phyloP scores from a whole-genome alignment of 1,140 invertebrate species.

The Megathymus violae region DNA sequence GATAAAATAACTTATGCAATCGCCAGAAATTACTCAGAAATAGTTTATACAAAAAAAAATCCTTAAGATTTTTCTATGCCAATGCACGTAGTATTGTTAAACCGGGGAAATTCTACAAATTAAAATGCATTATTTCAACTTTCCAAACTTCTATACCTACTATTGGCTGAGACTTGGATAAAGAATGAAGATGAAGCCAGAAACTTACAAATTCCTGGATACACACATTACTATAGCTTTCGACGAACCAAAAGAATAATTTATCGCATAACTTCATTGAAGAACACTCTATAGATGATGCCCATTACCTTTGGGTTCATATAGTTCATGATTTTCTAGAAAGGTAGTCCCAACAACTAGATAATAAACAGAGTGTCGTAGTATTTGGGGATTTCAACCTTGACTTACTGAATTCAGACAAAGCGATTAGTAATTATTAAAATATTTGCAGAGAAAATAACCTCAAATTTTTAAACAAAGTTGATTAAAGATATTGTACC shows the following conservation, averaged over 20 bases:
- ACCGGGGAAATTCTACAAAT: constrained; percentile 36
- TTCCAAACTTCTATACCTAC: constrained; percentile 16
- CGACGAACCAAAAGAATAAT: constrained; percentile 31
- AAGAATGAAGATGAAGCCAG: constrained; percentile 12
- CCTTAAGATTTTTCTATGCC: constrained; percentile 34
- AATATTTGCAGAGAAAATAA: not conserved
- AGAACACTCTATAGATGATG: constrained; percentile 35
- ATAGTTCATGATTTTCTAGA: constrained; percentile 23
- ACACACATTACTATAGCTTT: constrained; percentile 40
- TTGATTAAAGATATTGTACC: not conserved
- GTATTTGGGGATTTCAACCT: not conserved
- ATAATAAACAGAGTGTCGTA: not conserved
- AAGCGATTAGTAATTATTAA: not conserved
- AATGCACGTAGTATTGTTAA: constrained; percentile 38
- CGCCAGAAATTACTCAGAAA: constrained; percentile 25
- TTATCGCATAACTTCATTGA: constrained; percentile 31
- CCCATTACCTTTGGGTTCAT: constrained; percentile 42
- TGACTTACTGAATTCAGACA: not conserved
- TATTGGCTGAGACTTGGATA: constrained; percentile 38
- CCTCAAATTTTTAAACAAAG: not conserved
- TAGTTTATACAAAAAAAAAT: constrained; percentile 7
- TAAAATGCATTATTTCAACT: constrained; percentile 18
- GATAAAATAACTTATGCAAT: not conserved
- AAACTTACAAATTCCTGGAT: constrained; percentile 15
- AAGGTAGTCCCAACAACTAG: not conserved